Evolutionary conservation across 2,888 invertebrate genomes (phyloP), one percentile per base, ranked within the genome.

Genomic region (Nymphalis polychloros): DNA sequence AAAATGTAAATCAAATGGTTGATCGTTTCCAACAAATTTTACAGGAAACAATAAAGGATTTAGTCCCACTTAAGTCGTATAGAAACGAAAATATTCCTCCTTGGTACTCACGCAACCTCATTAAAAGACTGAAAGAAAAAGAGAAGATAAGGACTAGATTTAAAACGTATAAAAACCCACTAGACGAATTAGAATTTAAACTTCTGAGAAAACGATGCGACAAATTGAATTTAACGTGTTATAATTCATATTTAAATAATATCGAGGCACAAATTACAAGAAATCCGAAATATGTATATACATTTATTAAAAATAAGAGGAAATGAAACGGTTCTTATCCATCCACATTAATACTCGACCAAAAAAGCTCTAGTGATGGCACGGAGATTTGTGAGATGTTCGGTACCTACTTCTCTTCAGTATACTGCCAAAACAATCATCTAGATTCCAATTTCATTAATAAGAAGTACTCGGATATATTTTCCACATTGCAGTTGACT

Each of bases 281-380:
- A 48, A n/a, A 48, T 48, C n/a, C 48, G n/a, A 48, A 48, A 48
- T 48, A 48, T 48, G 17, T 48, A 48, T 48, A 48, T 48, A n/a
- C 48, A 48, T 48, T 48, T n/a, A 48, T 48, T 49, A 49, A 49
- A 49, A 49, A 49, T 49, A 49, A 49, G 49, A 49, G 49, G 49
- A 49, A 49, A 49, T 19, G 49, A 49, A 49, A 19, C 7, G 19
- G 49, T 49, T 49, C 49, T 19, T 49, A 19, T 49, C 49, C 49
- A 19, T 49, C 49, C 19, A 19, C 49, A 49, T n/a, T n/a, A n/a
- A n/a, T n/a, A n/a, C n/a, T n/a, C n/a, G n/a, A n/a, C n/a, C n/a
- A n/a, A n/a, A n/a, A n/a, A n/a, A n/a, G n/a, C n/a, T n/a, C n/a
- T n/a, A n/a, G n/a, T n/a, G n/a, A n/a, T n/a, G n/a, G n/a, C n/a